Evolutionary conservation across 2,797 vertebrate species (phyloP), one percentile per base, ranked within the genome.

Genomic region (Poeciliopsis paucimaculata): DNA sequence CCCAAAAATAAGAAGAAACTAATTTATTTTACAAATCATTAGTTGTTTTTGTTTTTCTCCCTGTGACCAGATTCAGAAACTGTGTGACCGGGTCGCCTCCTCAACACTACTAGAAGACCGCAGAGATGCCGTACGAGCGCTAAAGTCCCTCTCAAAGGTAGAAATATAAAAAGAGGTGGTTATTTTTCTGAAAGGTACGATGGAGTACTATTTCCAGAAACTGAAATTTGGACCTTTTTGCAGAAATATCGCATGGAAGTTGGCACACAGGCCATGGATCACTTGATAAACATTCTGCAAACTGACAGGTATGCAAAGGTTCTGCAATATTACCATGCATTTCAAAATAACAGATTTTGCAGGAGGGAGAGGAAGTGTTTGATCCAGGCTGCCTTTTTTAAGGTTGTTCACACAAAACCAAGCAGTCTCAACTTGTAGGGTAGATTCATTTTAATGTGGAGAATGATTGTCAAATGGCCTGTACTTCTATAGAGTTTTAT

Each of bases 201-300:
- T 4, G 3, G 4, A 28, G 55, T 57, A 57, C n/a, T 28, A 23
- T 51, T 51, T 51, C 20, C 53, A 55, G 26, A 55, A n/a, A n/a
- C 26, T 55, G 55, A 2, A 20, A 47, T 45, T n/a, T 43, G 51
- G 0, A 4, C 18, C n/a, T 47, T 64, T 82, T 81, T 86, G 34
- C 84, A 99, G 98, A 99, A 99, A 94, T 99, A 99, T 87, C 97
- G 98, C 0, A 66, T 97, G 90, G 98, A 99, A 91, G 98, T 99
- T 1, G 98, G 98, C 76, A 97, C 96, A 2, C 98, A 99, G 87
- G 97, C 98, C 0, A 98, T 99, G 98, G 96, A 97, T 7, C 97
- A 98, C 87, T 95, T 99, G 87, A 94, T 99, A 87, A 97, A 94
- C 34, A 97, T 99, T 53, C 94, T 99, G 23, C 98, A 98, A 92